These are phyloP conservation scores for Apodemia mormo DNA, from an alignment of 2,888 invertebrate species.

Conservation along the genomic window DNA sequence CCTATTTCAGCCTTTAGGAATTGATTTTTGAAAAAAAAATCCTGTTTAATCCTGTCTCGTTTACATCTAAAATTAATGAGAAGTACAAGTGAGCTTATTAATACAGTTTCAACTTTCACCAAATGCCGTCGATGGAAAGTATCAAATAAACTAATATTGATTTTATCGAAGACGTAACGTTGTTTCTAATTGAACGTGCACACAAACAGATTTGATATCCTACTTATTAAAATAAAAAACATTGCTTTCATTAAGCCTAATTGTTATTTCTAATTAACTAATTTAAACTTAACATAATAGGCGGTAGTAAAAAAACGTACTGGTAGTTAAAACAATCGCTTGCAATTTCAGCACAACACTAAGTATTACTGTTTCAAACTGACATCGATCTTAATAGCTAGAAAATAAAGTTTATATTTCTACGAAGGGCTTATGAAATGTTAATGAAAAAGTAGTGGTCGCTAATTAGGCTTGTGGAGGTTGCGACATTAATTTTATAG, in stretches of 20 bases:
- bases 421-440: conserved; percentile 31
- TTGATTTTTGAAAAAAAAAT: too few relatives aligned
- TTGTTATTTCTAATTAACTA: conserved; percentile 10
- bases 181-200: too few relatives aligned
- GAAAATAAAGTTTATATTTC: background rate
- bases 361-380: background rate
- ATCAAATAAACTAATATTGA: too few relatives aligned
- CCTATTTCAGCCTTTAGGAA: too few relatives aligned
- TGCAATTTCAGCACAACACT: background rate
- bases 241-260: background rate
- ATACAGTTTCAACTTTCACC: too few relatives aligned
- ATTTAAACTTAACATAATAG: conserved; percentile 10
- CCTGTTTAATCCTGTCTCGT: too few relatives aligned
- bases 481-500: conserved; percentile 52
- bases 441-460: conserved; percentile 41
- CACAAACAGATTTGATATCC: background rate
- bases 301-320: background rate
- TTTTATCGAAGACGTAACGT: too few relatives aligned
- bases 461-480: conserved; percentile 50
- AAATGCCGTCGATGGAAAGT: too few relatives aligned
- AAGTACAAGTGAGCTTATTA: too few relatives aligned
- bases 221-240: background rate
- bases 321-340: background rate
- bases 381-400: conserved; percentile 8
- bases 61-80: too few relatives aligned